phyloP scores from a whole-genome alignment of 2,797 vertebrate genomes.

The Fistularia tabacaria region DNA sequence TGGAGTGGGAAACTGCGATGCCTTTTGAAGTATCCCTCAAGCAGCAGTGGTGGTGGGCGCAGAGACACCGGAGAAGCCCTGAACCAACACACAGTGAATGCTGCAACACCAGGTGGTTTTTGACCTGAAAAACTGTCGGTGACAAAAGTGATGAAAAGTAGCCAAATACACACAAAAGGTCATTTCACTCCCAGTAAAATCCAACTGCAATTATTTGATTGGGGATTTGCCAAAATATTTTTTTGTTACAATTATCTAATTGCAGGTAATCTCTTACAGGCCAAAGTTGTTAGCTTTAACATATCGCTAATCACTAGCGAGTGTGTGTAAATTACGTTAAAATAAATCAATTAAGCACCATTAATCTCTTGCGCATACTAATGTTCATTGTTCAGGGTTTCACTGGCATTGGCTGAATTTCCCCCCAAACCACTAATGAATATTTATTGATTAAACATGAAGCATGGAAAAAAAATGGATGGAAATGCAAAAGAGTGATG shows the following conservation, averaged over 20 bases:
- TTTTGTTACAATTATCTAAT: no score
- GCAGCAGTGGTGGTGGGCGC: conserved; percentile 16
- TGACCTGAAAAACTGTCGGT: no score
- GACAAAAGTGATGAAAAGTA: no score
- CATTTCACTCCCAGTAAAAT: no score
- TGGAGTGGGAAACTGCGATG: conserved; percentile 35
- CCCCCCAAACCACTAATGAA: conserved; percentile 3
- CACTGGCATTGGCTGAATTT: not conserved
- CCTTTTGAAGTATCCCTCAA: conserved; percentile 52
- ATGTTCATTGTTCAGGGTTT: conserved; percentile 4
- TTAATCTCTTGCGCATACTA: conserved; percentile 3
- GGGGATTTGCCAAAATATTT: no score
- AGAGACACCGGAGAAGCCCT: conserved; percentile 1
- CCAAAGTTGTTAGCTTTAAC: no score
- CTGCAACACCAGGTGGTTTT: not conserved
- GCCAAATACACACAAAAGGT: no score
- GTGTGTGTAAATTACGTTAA: not conserved
- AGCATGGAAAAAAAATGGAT: not conserved
- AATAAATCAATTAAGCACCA: not conserved
- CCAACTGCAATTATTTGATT: no score
- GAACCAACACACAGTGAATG: conserved; percentile 1
- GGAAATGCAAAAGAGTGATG: not conserved
- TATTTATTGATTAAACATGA: conserved; percentile 9
- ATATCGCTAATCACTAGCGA: no score
- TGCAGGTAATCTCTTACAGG: no score